Evolutionary conservation across 2,888 invertebrate species (phyloP).

Genomic region (Uropetala carovei): DNA sequence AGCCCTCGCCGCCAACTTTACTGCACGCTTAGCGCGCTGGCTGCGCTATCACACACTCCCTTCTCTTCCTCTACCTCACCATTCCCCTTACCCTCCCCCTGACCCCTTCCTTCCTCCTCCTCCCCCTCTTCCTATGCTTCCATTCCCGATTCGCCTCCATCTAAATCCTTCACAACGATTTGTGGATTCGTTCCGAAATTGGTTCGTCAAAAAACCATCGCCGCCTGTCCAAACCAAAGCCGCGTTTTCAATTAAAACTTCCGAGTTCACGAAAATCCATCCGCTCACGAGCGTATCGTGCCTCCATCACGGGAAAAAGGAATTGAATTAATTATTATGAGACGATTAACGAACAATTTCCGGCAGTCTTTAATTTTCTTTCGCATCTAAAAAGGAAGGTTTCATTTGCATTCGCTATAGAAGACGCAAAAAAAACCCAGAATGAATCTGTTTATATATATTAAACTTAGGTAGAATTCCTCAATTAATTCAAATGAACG

Average conservation of each 20-base stretch:
- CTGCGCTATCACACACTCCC: background rate
- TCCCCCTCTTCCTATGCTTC: too few species aligned
- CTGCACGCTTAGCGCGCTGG: background rate
- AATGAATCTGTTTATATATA: too few species aligned
- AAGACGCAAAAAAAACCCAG: too few species aligned
- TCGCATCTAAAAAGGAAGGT: too few species aligned
- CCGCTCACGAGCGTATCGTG: background rate
- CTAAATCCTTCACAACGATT: constrained; percentile 1
- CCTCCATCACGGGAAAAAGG: background rate
- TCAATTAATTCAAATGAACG: too few species aligned
- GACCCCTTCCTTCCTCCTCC: too few species aligned
- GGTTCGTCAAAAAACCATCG: constrained; percentile 8
- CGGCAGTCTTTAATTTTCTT: too few species aligned
- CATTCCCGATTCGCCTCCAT: background rate
- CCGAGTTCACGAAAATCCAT: background rate
- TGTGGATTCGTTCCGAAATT: constrained; percentile 17
- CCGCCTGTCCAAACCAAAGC: constrained; percentile 24
- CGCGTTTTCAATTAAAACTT: constrained; percentile 38
- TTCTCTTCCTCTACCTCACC: background rate
- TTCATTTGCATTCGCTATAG: too few species aligned
- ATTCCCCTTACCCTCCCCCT: background rate
- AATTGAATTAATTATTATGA: too few species aligned
- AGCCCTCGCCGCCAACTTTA: background rate
- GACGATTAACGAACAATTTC: too few species aligned
- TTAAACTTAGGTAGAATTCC: too few species aligned